Percentiles rank a stretch among this genome's conserved stretches.
Conservation (phyloP, 2,888 invertebrate species). For the Disparrhopalites patrizii region DNA sequence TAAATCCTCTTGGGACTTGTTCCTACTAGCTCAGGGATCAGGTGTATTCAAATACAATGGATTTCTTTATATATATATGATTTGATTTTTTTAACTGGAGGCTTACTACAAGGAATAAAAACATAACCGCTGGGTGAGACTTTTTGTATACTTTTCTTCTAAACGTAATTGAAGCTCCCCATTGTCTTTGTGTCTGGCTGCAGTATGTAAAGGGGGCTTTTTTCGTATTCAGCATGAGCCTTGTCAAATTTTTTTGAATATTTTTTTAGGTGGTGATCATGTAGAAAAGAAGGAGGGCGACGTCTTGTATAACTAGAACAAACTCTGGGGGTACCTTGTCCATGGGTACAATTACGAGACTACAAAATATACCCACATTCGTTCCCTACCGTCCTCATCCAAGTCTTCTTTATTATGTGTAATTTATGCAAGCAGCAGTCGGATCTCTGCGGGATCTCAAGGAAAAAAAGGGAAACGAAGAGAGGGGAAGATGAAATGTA, state of each 20-base stretch:
- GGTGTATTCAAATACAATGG: too few species aligned
- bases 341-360: too few species aligned
- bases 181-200: conserved; percentile 21
- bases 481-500: too few species aligned
- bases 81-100: too few species aligned
- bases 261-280: too few species aligned
- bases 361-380: conserved; percentile 17
- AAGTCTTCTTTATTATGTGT: conserved; percentile 27
- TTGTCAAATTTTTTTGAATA: too few species aligned
- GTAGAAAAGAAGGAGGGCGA: neutral
- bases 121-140: too few species aligned
- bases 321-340: conserved; percentile 11
- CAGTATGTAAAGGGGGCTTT: neutral
- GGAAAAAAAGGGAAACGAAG: conserved; percentile 19
- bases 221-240: conserved; percentile 6
- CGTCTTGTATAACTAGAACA: neutral
- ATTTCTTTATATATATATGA: too few species aligned
- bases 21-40: too few species aligned
- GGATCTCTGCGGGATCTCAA: conserved; percentile 23
- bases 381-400: conserved; percentile 10
- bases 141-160: too few species aligned
- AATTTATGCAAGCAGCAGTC: conserved; percentile 27
- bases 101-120: too few species aligned
- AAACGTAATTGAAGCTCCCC: conserved; percentile 22
- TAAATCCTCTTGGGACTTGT: too few species aligned